These are phyloP conservation scores for Bombus huntii DNA, from an alignment of 1,140 invertebrate genomes.

Conservation along the genomic window DNA sequence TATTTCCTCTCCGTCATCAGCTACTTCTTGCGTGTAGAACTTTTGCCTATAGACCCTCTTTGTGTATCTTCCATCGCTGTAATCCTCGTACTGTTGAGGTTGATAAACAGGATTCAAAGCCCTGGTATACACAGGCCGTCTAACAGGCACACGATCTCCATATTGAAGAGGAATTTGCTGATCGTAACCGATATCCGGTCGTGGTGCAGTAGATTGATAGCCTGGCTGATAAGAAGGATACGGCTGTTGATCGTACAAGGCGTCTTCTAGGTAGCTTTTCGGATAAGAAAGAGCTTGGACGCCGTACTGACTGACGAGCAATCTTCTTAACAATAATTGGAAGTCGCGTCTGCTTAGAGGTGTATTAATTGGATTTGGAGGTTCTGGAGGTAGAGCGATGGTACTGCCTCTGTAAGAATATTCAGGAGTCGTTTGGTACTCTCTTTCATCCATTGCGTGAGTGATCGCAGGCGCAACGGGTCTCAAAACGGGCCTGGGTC, in stretches of 20 bases:
- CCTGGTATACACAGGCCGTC: constrained; percentile 67
- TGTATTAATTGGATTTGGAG: constrained; percentile 76
- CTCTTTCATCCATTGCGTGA: constrained; percentile 71
- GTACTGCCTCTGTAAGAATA: constrained; percentile 72
- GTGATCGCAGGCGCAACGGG: constrained; percentile 55
- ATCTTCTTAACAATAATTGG: constrained; percentile 74
- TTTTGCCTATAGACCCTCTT: constrained; percentile 80
- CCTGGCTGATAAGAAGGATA: constrained; percentile 76
- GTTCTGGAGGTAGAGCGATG: constrained; percentile 76
- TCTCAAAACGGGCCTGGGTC: constrained; percentile 61
- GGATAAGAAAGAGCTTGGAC: constrained; percentile 78
- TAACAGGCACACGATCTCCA: constrained; percentile 77
- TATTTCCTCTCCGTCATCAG: constrained; percentile 83
- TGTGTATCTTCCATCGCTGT: constrained; percentile 78
- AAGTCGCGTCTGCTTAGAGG: constrained; percentile 79
- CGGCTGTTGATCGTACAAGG: constrained; percentile 79
- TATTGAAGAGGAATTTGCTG: constrained; percentile 75
- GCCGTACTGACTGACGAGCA: constrained; percentile 79
- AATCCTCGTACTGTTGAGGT: constrained; percentile 82
- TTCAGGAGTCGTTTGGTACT: constrained; percentile 71
- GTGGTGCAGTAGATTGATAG: constrained; percentile 69
- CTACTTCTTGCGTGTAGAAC: constrained; percentile 74
- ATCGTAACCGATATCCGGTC: constrained; percentile 79
- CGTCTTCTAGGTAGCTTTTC: constrained; percentile 78
- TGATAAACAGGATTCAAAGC: constrained; percentile 72